Conservation (phyloP, 2,113 vertebrate genomes). For the Holacanthus passer region DNA sequence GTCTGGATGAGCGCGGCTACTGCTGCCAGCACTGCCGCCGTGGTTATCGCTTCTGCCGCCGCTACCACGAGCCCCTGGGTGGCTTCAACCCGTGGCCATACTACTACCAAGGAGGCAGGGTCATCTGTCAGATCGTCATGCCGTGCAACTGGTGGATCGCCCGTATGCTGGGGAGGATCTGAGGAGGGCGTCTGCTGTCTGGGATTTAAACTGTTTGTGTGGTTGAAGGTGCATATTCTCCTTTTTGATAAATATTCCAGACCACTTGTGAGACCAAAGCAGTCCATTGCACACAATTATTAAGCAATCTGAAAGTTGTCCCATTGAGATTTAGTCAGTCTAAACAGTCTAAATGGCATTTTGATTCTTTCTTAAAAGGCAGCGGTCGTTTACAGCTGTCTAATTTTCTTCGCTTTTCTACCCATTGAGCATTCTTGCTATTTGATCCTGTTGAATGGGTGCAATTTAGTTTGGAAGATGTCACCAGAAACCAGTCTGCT, state of each 20-base stretch:
- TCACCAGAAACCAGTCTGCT: constrained; percentile 26
- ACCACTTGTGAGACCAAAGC: constrained; percentile 52
- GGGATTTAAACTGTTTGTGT: constrained; percentile 39
- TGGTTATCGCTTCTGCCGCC: constrained; percentile 91
- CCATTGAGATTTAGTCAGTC: constrained; percentile 46
- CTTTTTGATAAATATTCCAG: constrained; percentile 53
- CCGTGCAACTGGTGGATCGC: constrained; percentile 99
- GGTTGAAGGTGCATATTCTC: constrained; percentile 11
- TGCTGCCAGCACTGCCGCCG: constrained; percentile 94
- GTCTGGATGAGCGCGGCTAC: constrained; percentile 91
- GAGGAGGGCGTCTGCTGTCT: constrained; percentile 46
- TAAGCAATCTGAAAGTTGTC: constrained; percentile 46
- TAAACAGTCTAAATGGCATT: constrained; percentile 53
- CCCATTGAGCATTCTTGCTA: constrained; percentile 2
- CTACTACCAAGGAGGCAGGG: constrained; percentile 94
- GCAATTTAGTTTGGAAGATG: constrained; percentile 44
- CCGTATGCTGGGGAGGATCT: constrained; percentile 94
- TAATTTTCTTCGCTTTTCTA: constrained; percentile 46
- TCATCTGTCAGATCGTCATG: constrained; percentile 96
- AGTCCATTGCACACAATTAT: constrained; percentile 51
- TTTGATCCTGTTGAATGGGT: constrained; percentile 38
- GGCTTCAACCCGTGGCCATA: constrained; percentile 96
- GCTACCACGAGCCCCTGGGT: constrained; percentile 92
- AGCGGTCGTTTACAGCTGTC: constrained; percentile 24
- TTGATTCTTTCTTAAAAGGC: constrained; percentile 44